Evolutionary conservation across 2,888 invertebrate species (phyloP).

Genomic region (Spisula subtruncata): DNA sequence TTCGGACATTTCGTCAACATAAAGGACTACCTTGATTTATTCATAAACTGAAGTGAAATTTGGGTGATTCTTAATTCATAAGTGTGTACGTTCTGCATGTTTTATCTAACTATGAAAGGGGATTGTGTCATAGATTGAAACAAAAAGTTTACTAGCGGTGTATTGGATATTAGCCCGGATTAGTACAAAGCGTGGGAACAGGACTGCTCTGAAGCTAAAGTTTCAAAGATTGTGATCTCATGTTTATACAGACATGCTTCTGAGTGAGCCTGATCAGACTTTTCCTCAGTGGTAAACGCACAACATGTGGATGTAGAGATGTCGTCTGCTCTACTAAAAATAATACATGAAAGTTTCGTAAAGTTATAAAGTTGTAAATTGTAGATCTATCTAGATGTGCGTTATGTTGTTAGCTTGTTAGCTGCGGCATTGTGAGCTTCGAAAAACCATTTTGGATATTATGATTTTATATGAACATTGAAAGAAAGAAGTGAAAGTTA

Average conservation of each 20-base stretch:
- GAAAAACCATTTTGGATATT: background rate
- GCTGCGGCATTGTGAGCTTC: background rate
- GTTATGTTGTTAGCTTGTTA: background rate
- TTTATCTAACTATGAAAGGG: background rate
- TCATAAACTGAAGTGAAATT: background rate
- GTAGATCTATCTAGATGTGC: background rate
- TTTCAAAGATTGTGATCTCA: slow-evolving; percentile 71
- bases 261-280: slow-evolving; percentile 52
- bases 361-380: slow-evolving; percentile 26
- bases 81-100: background rate
- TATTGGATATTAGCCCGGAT: slow-evolving; percentile 63
- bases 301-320: slow-evolving; percentile 18
- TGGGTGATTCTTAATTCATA: background rate
- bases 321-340: slow-evolving; percentile 36
- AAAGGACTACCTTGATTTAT: background rate
- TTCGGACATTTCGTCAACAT: background rate
- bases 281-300: slow-evolving; percentile 13
- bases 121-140: slow-evolving; percentile 37
- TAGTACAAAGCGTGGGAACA: slow-evolving; percentile 73
- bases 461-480: background rate
- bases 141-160: slow-evolving; percentile 49
- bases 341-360: background rate
- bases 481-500: background rate
- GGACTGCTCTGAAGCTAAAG: slow-evolving; percentile 60
- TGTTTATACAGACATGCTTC: slow-evolving; percentile 72